phyloP scores from a whole-genome alignment of 2,797 vertebrate species.

The Buceros bicornis region DNA sequence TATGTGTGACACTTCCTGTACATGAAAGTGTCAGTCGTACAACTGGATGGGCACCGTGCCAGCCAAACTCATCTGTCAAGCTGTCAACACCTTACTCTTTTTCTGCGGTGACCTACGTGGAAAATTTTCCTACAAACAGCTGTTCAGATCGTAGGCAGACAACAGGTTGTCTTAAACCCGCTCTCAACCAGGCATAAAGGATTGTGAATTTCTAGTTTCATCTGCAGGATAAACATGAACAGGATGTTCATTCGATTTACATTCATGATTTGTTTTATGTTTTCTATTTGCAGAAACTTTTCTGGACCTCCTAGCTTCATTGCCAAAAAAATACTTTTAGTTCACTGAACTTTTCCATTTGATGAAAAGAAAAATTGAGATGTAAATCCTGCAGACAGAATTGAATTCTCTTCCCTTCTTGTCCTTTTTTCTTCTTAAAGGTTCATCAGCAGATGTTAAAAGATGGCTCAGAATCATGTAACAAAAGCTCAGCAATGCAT shows the following conservation, averaged over 20 bases:
- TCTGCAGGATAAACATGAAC: conserved; percentile 5
- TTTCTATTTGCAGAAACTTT: conserved; percentile 37
- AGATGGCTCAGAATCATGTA: background rate
- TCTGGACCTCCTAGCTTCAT: background rate
- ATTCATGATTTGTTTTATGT: background rate
- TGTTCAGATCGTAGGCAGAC: background rate
- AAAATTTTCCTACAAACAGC: conserved; percentile 59
- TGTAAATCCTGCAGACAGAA: background rate
- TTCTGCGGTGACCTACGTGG: conserved; percentile 42
- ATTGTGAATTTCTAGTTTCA: background rate
- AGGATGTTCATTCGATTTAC: background rate
- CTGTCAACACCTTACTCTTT: conserved; percentile 66
- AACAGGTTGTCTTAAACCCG: conserved; percentile 50
- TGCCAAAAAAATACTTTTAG: background rate
- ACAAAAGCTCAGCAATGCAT: background rate
- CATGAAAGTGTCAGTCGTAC: background rate
- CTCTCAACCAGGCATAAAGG: conserved; percentile 7
- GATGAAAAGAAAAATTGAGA: background rate
- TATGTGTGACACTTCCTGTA: background rate
- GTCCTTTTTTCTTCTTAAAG: background rate
- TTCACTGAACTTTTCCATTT: background rate
- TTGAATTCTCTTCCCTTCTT: background rate
- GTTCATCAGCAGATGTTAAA: conserved; percentile 5
- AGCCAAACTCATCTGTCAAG: conserved; percentile 36
- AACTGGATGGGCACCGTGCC: background rate